phyloP scores from a whole-genome alignment of 2,888 invertebrate genomes.

The Yponomeuta evonymella region DNA sequence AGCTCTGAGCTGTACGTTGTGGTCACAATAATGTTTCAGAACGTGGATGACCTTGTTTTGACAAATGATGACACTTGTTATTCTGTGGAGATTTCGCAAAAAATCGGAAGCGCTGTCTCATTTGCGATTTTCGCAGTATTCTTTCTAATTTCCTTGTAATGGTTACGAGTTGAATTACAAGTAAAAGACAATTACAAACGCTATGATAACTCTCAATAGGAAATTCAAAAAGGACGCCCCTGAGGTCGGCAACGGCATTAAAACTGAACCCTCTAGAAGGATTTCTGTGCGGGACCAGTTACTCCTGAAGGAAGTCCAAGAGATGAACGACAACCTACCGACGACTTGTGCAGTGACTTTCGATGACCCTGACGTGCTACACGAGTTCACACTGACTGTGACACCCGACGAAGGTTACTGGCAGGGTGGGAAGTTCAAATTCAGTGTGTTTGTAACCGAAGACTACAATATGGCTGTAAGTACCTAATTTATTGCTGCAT shows the following conservation, averaged over 20 bases:
- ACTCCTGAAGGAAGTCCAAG: constrained; percentile 87
- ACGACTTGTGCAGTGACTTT: constrained; percentile 86
- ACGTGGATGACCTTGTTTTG: background rate
- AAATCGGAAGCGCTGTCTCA: background rate
- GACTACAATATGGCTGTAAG: constrained; percentile 97
- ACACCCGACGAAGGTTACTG: constrained; percentile 92
- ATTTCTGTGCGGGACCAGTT: constrained; percentile 87
- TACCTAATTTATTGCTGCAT: constrained; percentile 27
- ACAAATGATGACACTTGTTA: background rate
- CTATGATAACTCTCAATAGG: constrained; percentile 84
- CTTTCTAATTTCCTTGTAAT: background rate
- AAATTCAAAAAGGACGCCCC: constrained; percentile 80
- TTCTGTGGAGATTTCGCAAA: background rate
- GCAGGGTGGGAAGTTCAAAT: constrained; percentile 90
- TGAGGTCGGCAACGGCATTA: constrained; percentile 55
- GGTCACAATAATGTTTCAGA: background rate
- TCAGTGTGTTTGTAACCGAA: constrained; percentile 90
- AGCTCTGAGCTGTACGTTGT: no score
- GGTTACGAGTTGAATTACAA: constrained; percentile 25
- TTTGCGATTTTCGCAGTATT: background rate
- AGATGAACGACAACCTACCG: constrained; percentile 91
- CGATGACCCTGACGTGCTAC: constrained; percentile 87
- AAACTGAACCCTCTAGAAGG: constrained; percentile 66
- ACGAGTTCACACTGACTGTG: constrained; percentile 86
- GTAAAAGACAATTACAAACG: background rate